A percentile compares a stretch with the other conserved stretches of the same genome.
Evolutionary conservation across 2,797 vertebrate genomes (phyloP).

Genomic region (Rhynchotus rufescens): DNA sequence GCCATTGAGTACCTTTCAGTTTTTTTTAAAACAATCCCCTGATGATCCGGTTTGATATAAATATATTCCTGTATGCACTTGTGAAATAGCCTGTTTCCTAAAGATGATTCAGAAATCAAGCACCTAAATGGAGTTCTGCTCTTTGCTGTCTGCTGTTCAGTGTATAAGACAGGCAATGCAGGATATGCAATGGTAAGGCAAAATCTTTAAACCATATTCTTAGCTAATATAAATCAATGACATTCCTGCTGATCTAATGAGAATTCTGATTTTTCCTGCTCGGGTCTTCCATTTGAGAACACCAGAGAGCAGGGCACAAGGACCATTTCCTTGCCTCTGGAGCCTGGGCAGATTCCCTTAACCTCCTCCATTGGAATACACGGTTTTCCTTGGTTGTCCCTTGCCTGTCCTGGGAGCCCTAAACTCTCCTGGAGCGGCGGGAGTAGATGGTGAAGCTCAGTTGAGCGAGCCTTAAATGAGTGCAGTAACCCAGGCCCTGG

Average conservation of each 20-base stretch:
- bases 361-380: not conserved
- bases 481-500: not conserved
- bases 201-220: not conserved
- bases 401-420: not conserved
- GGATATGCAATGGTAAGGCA: accelerated
- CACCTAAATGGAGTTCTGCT: not conserved
- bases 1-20: not conserved
- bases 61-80: not conserved
- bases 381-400: not conserved
- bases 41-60: not conserved
- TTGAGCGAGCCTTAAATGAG: constrained; percentile 10
- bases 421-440: not conserved
- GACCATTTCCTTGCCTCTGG: not conserved
- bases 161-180: not conserved
- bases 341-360: not conserved
- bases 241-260: not conserved
- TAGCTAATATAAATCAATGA: not conserved
- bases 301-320: accelerated
- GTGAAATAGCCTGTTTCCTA: not conserved
- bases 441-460: not conserved
- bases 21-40: not conserved
- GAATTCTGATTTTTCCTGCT: not conserved
- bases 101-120: not conserved
- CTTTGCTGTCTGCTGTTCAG: not conserved
- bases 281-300: not conserved